Evolutionary conservation across 2,888 invertebrate genomes (phyloP), one percentile per base, ranked within the genome.

Genomic region (Pseudococcus longispinus): DNA sequence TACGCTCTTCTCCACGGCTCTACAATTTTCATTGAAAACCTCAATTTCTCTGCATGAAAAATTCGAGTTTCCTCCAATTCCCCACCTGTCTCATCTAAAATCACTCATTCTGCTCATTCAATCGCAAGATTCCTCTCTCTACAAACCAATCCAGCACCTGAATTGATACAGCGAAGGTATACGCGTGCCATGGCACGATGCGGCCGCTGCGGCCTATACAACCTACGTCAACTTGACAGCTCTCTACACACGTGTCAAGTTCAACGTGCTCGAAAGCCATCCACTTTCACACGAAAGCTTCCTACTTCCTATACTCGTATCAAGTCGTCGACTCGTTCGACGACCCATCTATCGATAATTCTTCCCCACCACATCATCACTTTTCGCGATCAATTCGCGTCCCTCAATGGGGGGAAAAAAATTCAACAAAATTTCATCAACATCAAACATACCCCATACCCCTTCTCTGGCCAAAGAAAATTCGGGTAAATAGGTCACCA

Each of bases 181-280:
- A 55, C 8, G 23, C n/a, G 51, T 60, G 60, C 23, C 23, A 60
- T n/a, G 5, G n/a, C 37, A 37, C 9, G 37, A 55, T n/a, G 6
- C 5, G n/a, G 13, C 18, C 6, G 6, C 8, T 1, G 23, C 20
- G 5, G 3, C n/a, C 15, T 51, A 8, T n/a, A 18, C 15, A 15
- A 18, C 32, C 32, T 74, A n/a, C 74, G 29, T 32, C 74, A 74
- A 74, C 74, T 6, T 74, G 32, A 32, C 74, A 60, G 60, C 74
- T 74, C 32, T 74, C 32, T 32, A 29, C 74, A 74, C 74, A 60
- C 60, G 60, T 60, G 60, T 60, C 60, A 60, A 74, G 77, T 80
- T 80, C 77, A 80, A 80, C 77, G 77, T 80, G 29, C 77, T 80
- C 37, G 77, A 80, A 37, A 80, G 74, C 74, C 32, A 32, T 74